Percentiles rank a stretch among this genome's conserved stretches.
Conservation (phyloP, 2,888 invertebrate species). For the Caenorhabditis sinica region DNA sequence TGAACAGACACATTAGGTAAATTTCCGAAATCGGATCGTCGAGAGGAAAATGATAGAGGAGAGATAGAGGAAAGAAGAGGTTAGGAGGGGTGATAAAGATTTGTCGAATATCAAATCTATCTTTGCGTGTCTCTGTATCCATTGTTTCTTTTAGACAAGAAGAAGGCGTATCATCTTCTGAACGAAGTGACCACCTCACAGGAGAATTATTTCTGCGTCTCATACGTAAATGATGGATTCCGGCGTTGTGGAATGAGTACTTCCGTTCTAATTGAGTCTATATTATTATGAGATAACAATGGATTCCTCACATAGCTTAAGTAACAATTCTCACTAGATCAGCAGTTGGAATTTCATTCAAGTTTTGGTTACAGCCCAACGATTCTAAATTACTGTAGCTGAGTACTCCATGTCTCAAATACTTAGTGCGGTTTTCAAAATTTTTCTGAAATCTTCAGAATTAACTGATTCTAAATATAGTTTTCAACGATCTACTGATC, state of each 20-base stretch:
- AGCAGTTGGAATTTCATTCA: too few species aligned
- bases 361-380: too few species aligned
- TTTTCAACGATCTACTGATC: conserved; percentile 25
- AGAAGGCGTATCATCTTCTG: conserved; percentile 46
- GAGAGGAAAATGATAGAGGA: conserved; percentile 15
- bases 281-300: conserved; percentile 8
- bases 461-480: neutral
- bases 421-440: too few species aligned
- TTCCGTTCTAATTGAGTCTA: conserved; percentile 28
- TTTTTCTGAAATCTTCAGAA: neutral
- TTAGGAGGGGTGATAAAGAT: conserved; percentile 20
- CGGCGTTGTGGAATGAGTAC: conserved; percentile 14
- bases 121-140: conserved; percentile 34
- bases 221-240: conserved; percentile 10
- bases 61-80: conserved; percentile 3
- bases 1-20: conserved; percentile 52
- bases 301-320: conserved; percentile 9
- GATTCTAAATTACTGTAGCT: too few species aligned
- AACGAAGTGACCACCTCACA: conserved; percentile 33
- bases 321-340: neutral
- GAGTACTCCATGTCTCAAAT: too few species aligned
- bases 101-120: conserved; percentile 38
- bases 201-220: conserved; percentile 35
- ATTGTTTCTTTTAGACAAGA: conserved; percentile 49
- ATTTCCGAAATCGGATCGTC: conserved; percentile 43